Conservation (phyloP, 2,113 vertebrate species). For the Aplodontia rufa region DNA sequence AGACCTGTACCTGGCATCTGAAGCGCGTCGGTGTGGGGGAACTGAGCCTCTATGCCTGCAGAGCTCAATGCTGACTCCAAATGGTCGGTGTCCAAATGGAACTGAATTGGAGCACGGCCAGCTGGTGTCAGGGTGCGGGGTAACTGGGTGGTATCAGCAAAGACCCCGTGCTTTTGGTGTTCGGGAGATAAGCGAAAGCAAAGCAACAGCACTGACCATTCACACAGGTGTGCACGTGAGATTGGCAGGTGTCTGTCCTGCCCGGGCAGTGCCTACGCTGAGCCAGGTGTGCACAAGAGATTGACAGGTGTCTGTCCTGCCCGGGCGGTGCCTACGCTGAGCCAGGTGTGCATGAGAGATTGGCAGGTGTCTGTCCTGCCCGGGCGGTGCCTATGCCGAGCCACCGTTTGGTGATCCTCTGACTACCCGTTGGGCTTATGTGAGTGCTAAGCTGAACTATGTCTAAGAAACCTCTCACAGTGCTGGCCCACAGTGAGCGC, state of each 20-base stretch:
- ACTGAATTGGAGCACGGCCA: too few relatives aligned
- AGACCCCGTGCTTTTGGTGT: background rate
- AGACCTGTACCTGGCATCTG: fast-evolving
- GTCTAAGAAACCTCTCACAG: background rate
- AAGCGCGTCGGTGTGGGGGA: too few relatives aligned
- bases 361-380: fast-evolving
- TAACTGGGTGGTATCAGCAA: background rate
- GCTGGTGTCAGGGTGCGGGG: background rate
- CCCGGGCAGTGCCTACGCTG: background rate
- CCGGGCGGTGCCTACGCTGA: too few relatives aligned
- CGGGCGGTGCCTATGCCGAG: too few relatives aligned
- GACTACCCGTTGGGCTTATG: background rate
- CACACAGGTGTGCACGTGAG: too few relatives aligned
- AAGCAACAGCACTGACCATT: fast-evolving
- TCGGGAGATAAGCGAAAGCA: background rate
- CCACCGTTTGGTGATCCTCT: too few relatives aligned
- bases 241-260: fast-evolving
- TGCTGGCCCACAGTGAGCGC: background rate
- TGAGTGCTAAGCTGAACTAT: fast-evolving
- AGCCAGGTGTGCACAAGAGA: too few relatives aligned
- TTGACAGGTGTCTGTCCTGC: fast-evolving
- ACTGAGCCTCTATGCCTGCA: too few relatives aligned
- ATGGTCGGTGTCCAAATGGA: background rate
- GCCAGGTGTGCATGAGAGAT: too few relatives aligned
- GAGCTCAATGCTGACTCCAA: background rate